phyloP scores from a whole-genome alignment of 2,797 vertebrate species.

The Betta splendens region DNA sequence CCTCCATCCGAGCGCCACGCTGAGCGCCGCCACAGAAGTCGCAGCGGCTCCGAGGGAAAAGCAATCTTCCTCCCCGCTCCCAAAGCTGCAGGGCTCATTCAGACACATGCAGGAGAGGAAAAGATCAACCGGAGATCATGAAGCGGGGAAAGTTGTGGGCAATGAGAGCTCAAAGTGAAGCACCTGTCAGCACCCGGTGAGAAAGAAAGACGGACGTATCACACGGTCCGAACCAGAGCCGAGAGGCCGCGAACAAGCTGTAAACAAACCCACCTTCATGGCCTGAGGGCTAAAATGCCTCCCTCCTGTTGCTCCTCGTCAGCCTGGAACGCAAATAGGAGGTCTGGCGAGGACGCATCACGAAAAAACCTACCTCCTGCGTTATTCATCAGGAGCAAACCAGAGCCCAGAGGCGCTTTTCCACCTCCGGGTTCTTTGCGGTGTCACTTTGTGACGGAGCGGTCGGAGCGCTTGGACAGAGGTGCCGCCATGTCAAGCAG shows the following conservation, averaged over 20 bases:
- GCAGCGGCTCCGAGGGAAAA: slow-evolving; percentile 54
- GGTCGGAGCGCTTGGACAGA: too few species aligned
- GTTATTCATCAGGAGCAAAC: slow-evolving; percentile 71
- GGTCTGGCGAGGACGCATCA: slow-evolving; percentile 44
- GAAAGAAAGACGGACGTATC: background rate
- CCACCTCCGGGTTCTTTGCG: too few species aligned
- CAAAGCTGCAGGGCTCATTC: slow-evolving; percentile 45
- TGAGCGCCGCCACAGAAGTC: slow-evolving; percentile 60
- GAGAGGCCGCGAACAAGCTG: slow-evolving; percentile 23
- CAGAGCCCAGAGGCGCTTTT: slow-evolving; percentile 53
- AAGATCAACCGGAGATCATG: slow-evolving; percentile 47
- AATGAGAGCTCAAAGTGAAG: slow-evolving; percentile 19
- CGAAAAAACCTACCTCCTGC: slow-evolving; percentile 67
- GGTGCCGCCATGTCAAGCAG: slow-evolving; percentile 8
- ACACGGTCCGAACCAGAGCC: background rate
- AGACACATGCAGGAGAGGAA: slow-evolving; percentile 35
- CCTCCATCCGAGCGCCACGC: slow-evolving; percentile 47
- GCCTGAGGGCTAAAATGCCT: slow-evolving; percentile 34
- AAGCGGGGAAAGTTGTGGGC: slow-evolving; percentile 8
- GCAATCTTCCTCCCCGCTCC: slow-evolving; percentile 51
- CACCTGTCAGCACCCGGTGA: slow-evolving; percentile 15
- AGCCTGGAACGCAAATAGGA: slow-evolving; percentile 34
- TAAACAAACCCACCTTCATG: slow-evolving; percentile 62
- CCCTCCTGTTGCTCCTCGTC: slow-evolving; percentile 30
- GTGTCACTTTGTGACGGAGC: slow-evolving; percentile 34